A percentile compares a stretch with the other conserved stretches of the same genome.
These are phyloP conservation scores for Bradynema listronoti DNA, from an alignment of 1,140 invertebrate genomes.

Conservation along the genomic window DNA sequence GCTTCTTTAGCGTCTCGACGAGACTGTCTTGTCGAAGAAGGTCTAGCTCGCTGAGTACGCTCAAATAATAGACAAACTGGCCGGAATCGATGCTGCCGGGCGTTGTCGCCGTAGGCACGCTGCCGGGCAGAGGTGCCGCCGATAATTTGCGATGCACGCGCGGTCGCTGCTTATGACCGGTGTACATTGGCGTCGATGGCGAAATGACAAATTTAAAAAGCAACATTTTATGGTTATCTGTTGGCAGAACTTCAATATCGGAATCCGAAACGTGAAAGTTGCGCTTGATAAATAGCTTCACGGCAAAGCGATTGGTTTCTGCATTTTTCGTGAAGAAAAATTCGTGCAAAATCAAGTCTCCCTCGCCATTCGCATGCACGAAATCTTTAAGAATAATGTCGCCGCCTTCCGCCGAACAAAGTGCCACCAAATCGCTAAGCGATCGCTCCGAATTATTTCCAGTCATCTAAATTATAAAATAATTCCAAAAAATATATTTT, in stretches of 20 bases:
- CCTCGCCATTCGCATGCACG: conserved; percentile 63
- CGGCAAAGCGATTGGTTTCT: conserved; percentile 80
- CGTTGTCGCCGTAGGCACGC: not conserved
- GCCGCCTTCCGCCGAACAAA: conserved; percentile 18
- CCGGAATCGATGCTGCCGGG: not conserved
- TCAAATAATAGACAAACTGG: conserved; percentile 27
- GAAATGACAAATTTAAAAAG: conserved; percentile 44
- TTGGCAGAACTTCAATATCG: conserved; percentile 19
- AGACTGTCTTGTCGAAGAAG: conserved; percentile 23
- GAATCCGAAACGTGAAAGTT: conserved; percentile 37
- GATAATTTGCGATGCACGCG: not conserved
- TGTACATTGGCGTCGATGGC: conserved; percentile 27
- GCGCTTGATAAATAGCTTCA: conserved; percentile 65
- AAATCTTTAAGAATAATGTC: conserved; percentile 65
- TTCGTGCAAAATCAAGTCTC: conserved; percentile 82
- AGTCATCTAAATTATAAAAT: conserved; percentile 19
- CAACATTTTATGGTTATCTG: conserved; percentile 20
- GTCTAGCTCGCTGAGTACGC: conserved; percentile 32
- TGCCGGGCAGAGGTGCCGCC: not conserved
- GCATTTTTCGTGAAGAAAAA: conserved; percentile 93
- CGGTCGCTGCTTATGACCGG: not conserved
- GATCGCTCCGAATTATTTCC: conserved; percentile 11
- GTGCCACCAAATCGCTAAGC: conserved; percentile 72
- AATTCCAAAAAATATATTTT: no score
- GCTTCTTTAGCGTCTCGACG: conserved; percentile 19